A percentile compares a stretch with the other conserved stretches of the same genome.
phyloP scores from a whole-genome alignment of 2,888 invertebrate species.

The Acanthococcus lagerstroemiae region DNA sequence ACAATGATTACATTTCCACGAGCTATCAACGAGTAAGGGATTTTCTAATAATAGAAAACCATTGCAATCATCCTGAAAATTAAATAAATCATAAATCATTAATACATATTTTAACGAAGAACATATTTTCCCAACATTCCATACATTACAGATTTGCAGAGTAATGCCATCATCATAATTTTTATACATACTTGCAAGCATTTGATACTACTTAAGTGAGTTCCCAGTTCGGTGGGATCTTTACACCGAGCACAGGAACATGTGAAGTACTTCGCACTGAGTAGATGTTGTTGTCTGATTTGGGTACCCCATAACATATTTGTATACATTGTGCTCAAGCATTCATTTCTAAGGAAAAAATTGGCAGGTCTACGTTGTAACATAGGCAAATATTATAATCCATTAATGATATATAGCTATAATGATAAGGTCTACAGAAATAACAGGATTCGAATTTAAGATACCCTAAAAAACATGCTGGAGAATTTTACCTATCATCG shows the following conservation, averaged over 20 bases:
- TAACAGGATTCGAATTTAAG: too few species aligned
- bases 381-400: too few species aligned
- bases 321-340: slow-evolving; percentile 74
- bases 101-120: too few species aligned
- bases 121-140: too few species aligned
- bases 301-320: slow-evolving; percentile 81
- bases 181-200: slow-evolving; percentile 45
- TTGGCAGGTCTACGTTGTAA: too few species aligned
- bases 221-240: slow-evolving; percentile 71
- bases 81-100: not conserved
- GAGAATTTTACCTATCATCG: not conserved
- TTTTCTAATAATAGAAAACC: slow-evolving; percentile 61
- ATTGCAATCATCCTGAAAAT: slow-evolving; percentile 15
- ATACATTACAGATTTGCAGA: too few species aligned
- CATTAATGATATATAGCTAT: too few species aligned
- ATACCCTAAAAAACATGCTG: not conserved
- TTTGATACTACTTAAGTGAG: slow-evolving; percentile 59
- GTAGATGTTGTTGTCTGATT: slow-evolving; percentile 64
- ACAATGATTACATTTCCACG: slow-evolving; percentile 68
- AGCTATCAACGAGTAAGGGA: slow-evolving; percentile 58
- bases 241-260: slow-evolving; percentile 63
- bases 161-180: too few species aligned
- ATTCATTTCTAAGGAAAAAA: slow-evolving; percentile 49
- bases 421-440: too few species aligned
- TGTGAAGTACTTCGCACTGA: slow-evolving; percentile 66